Conservation (phyloP, 2,113 vertebrate genomes). For the Gambusia affinis region DNA sequence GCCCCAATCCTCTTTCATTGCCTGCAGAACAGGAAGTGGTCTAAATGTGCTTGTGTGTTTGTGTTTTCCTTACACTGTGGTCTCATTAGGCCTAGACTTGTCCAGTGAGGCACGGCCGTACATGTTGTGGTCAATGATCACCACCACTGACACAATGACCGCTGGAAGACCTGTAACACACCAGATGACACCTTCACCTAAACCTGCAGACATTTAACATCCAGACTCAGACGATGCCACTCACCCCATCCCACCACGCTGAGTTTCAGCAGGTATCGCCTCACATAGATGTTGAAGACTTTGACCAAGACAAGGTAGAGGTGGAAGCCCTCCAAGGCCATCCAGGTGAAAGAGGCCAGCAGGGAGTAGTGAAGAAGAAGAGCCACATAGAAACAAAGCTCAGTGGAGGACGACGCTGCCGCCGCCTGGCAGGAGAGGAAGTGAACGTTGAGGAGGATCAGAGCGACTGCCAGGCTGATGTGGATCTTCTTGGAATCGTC, state of each 20-base stretch:
- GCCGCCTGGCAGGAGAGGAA: constrained; percentile 44
- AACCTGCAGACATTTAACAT: neutral
- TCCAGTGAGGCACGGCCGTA: constrained; percentile 36
- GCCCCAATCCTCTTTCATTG: too few species aligned
- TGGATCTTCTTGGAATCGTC: constrained; percentile 65
- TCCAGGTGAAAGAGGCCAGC: constrained; percentile 74
- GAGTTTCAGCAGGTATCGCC: constrained; percentile 75
- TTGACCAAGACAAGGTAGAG: constrained; percentile 74
- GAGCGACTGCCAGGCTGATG: constrained; percentile 54
- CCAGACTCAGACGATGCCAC: constrained; percentile 22
- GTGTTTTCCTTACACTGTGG: constrained; percentile 29
- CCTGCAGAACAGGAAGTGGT: too few species aligned
- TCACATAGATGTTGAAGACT: constrained; percentile 78
- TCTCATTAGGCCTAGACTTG: neutral
- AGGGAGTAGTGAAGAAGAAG: constrained; percentile 70
- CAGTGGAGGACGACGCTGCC: neutral
- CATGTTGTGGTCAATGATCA: constrained; percentile 2
- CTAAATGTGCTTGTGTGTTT: too few species aligned
- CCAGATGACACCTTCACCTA: neutral
- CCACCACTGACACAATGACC: constrained; percentile 54
- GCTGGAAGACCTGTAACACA: constrained; percentile 67
- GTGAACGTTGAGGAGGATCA: constrained; percentile 67
- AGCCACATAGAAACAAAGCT: constrained; percentile 49
- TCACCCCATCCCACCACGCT: constrained; percentile 76
- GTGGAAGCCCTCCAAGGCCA: constrained; percentile 75